phyloP scores from a whole-genome alignment of 2,888 invertebrate genomes.

The Athalia cordata region DNA sequence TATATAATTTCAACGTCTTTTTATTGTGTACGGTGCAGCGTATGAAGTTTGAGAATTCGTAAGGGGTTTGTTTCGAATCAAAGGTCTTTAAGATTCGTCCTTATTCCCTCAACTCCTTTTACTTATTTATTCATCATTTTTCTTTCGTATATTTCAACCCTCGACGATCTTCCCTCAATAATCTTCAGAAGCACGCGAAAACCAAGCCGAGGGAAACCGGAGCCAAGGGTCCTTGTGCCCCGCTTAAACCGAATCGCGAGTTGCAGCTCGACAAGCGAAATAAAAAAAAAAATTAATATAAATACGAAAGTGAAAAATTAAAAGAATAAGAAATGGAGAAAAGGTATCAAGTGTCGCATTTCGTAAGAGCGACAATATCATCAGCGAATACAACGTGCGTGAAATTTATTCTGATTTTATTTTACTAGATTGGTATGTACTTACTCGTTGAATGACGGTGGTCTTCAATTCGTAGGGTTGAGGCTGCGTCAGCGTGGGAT shows the following conservation, averaged over 20 bases:
- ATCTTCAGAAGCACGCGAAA: not conserved
- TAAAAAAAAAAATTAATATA: not conserved
- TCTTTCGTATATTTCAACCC: constrained; percentile 4
- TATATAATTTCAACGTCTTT: no score
- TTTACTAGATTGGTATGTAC: constrained; percentile 4
- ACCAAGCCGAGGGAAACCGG: not conserved
- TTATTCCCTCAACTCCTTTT: constrained; percentile 15
- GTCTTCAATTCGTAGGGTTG: constrained; percentile 41
- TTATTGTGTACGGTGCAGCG: no score
- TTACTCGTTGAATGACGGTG: constrained; percentile 32
- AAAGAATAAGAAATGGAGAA: not conserved
- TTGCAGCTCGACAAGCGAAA: constrained; percentile 6
- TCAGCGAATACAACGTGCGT: not conserved
- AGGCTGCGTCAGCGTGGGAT: constrained; percentile 25
- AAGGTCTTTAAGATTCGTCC: constrained; percentile 32
- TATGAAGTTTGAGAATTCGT: no score
- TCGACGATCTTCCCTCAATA: not conserved
- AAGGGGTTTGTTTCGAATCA: constrained; percentile 13
- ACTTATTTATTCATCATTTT: not conserved
- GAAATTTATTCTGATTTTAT: not conserved
- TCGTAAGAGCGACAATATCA: not conserved
- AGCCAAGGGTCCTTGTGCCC: constrained; percentile 8
- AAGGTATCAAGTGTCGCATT: not conserved
- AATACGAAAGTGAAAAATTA: not conserved
- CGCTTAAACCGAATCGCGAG: constrained; percentile 5